Conservation (phyloP, 2,888 invertebrate species). For the Drosophila hamatofila region DNA sequence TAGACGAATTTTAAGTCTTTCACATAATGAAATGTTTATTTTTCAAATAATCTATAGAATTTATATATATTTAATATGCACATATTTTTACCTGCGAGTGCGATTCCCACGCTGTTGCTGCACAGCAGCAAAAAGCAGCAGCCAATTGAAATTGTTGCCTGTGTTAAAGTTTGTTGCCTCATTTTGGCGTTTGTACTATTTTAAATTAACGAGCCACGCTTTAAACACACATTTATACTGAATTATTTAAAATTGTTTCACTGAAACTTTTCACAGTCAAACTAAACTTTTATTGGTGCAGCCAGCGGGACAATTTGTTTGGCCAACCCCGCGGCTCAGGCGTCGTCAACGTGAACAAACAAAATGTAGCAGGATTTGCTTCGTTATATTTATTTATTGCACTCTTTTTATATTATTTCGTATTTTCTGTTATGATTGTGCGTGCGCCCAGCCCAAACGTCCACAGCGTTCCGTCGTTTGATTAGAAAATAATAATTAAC, state of each 20-base stretch:
- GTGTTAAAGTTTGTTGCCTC: constrained; percentile 45
- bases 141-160: constrained; percentile 40
- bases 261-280: constrained; percentile 29
- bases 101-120: constrained; percentile 69
- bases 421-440: background rate
- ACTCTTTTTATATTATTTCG: constrained; percentile 15
- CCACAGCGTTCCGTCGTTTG: constrained; percentile 31
- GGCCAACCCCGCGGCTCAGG: constrained; percentile 38
- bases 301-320: constrained; percentile 45
- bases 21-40: background rate
- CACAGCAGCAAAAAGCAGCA: constrained; percentile 61
- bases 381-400: constrained; percentile 9
- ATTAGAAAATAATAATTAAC: constrained; percentile 63
- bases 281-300: constrained; percentile 38
- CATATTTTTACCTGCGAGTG: constrained; percentile 60
- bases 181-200: constrained; percentile 48
- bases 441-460: constrained; percentile 34
- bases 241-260: constrained; percentile 18
- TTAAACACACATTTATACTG: constrained; percentile 66
- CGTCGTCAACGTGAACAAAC: constrained; percentile 35
- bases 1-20: constrained; percentile 38
- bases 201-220: constrained; percentile 20
- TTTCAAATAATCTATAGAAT: background rate
- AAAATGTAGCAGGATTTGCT: background rate
- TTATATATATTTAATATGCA: background rate